Percentiles rank a stretch among this genome's conserved stretches.
phyloP scores from a whole-genome alignment of 2,888 invertebrate species.

The Emmelina monodactyla region DNA sequence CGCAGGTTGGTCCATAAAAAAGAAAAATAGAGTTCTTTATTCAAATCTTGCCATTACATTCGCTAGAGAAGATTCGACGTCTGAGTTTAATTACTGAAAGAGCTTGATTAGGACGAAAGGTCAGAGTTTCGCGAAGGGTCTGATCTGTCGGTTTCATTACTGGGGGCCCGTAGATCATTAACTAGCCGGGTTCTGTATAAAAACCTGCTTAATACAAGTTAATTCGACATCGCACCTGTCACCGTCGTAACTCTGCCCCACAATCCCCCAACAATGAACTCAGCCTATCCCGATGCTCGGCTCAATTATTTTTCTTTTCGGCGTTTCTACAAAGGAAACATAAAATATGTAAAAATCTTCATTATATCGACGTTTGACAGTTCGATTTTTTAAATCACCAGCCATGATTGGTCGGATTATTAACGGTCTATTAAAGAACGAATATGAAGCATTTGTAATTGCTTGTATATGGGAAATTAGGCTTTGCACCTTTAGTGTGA shows the following conservation, averaged over 20 bases:
- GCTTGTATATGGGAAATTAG: conserved; percentile 24
- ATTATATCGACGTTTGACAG: conserved; percentile 52
- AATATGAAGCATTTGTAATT: conserved; percentile 16
- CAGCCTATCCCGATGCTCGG: conserved; percentile 34
- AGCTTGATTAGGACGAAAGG: conserved; percentile 42
- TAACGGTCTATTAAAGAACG: conserved; percentile 18
- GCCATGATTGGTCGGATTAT: conserved; percentile 31
- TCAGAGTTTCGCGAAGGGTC: conserved; percentile 30
- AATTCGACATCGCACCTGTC: conserved; percentile 64
- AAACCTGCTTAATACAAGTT: conserved; percentile 60
- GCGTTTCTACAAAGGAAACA: conserved; percentile 46
- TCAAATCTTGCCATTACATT: no score
- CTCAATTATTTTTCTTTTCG: conserved; percentile 50
- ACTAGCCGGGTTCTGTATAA: conserved; percentile 50
- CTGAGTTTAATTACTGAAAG: conserved; percentile 29
- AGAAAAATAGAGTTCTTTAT: not conserved
- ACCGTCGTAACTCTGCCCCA: conserved; percentile 56
- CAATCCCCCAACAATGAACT: conserved; percentile 55
- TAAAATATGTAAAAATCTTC: conserved; percentile 49
- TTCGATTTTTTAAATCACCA: conserved; percentile 42
- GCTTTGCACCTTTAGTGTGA: not conserved
- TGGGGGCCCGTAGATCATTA: conserved; percentile 51
- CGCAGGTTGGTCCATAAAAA: conserved; percentile 29
- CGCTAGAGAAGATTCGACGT: conserved; percentile 20
- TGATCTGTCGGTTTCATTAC: conserved; percentile 38